phyloP scores from a whole-genome alignment of 2,113 vertebrate genomes.

The Mobula hypostoma region DNA sequence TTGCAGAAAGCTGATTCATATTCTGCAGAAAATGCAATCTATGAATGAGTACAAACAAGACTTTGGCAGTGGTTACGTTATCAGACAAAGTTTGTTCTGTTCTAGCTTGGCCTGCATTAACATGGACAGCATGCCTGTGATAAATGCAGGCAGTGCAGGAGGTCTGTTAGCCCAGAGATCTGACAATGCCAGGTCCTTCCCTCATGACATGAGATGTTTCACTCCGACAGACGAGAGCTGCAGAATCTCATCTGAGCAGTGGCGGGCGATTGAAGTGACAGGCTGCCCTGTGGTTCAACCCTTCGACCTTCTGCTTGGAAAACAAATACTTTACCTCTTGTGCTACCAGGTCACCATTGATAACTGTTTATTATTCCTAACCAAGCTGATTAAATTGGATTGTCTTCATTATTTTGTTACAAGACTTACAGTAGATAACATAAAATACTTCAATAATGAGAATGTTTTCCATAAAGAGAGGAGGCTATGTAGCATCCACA shows the following conservation, averaged over 20 bases:
- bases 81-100: background rate
- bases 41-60: background rate
- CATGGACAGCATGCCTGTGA: background rate
- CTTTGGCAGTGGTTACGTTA: background rate
- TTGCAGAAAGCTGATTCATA: background rate
- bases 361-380: constrained; percentile 20
- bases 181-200: constrained; percentile 22
- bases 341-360: constrained; percentile 22
- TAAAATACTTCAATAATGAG: background rate
- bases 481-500: too few species aligned
- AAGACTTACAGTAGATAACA: background rate
- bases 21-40: background rate
- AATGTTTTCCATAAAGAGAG: too few species aligned
- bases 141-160: background rate
- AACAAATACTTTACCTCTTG: constrained; percentile 28
- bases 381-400: constrained; percentile 26
- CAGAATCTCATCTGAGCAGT: constrained; percentile 22
- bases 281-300: constrained; percentile 30
- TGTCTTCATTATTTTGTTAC: background rate
- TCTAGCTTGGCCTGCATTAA: background rate
- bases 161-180: background rate
- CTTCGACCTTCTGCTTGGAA: constrained; percentile 29
- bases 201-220: constrained; percentile 28
- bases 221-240: constrained; percentile 18
- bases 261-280: constrained; percentile 24